Percentiles rank a stretch among this genome's conserved stretches.
These are phyloP conservation scores for Philonicus albiceps DNA, from an alignment of 2,888 invertebrate species.

Conservation along the genomic window DNA sequence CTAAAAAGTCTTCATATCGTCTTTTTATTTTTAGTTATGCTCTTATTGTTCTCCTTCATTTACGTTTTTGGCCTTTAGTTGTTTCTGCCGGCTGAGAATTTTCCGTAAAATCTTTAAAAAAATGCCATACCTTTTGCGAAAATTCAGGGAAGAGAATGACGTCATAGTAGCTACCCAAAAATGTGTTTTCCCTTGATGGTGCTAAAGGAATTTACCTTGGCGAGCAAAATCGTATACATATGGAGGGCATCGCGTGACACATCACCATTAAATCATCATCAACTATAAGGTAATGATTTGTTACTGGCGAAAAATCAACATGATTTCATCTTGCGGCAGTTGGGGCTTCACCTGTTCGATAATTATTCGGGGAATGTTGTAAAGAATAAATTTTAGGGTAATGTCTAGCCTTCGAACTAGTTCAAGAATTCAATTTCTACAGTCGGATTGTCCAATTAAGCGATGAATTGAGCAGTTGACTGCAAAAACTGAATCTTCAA, in stretches of 20 bases:
- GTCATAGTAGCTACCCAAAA: neutral
- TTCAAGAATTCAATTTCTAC: too few species aligned
- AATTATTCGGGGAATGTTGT: neutral
- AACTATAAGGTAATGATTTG: neutral
- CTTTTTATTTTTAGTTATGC: neutral
- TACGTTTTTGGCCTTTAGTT: neutral
- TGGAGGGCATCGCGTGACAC: neutral
- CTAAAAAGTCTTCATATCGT: neutral
- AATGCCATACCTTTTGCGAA: neutral
- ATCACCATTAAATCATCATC: neutral
- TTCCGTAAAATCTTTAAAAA: neutral
- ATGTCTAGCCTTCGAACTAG: neutral
- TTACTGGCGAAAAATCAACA: neutral
- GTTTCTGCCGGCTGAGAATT: neutral
- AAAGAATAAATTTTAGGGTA: neutral
- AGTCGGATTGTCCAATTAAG: too few species aligned
- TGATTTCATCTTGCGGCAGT: neutral
- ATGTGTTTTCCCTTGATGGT: neutral
- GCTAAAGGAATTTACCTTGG: neutral
- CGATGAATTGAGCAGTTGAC: too few species aligned
- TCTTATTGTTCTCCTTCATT: neutral
- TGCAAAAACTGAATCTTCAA: too few species aligned
- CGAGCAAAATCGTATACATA: neutral
- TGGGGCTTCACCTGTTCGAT: neutral
- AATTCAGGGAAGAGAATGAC: neutral